phyloP scores from a whole-genome alignment of 2,113 vertebrate genomes.

The Hippocampus zosterae region DNA sequence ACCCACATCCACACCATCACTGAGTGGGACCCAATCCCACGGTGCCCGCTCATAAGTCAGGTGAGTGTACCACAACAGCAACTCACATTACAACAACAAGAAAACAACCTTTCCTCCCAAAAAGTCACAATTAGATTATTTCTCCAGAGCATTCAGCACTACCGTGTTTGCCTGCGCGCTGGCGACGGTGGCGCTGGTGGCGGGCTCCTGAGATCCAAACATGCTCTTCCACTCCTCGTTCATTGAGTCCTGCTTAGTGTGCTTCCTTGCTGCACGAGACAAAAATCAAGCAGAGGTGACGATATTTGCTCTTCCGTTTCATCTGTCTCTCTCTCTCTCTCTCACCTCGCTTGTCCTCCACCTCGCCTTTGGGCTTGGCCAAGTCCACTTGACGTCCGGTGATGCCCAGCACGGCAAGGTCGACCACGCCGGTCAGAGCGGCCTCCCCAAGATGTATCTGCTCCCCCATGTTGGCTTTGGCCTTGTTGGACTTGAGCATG shows the following conservation, averaged over 20 bases:
- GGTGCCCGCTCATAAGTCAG: too few species aligned
- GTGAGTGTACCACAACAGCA: too few species aligned
- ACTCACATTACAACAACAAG: too few species aligned
- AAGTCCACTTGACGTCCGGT: slow-evolving; percentile 91
- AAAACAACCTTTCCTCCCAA: too few species aligned
- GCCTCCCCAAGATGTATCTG: slow-evolving; percentile 85
- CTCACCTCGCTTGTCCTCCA: slow-evolving; percentile 90
- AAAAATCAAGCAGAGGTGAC: not conserved
- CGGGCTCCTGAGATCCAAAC: slow-evolving; percentile 93
- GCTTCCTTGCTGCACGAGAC: slow-evolving; percentile 80
- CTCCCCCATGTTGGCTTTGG: slow-evolving; percentile 92
- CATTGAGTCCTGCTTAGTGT: slow-evolving; percentile 92
- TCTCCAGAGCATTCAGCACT: too few species aligned
- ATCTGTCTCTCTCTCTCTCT: not conserved
- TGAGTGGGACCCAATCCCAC: too few species aligned
- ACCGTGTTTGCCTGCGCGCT: slow-evolving; percentile 44
- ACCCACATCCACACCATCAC: too few species aligned
- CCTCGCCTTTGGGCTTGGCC: slow-evolving; percentile 85
- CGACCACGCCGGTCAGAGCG: slow-evolving; percentile 84
- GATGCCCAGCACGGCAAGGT: slow-evolving; percentile 82
- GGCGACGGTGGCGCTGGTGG: slow-evolving; percentile 63
- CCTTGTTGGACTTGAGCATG: slow-evolving; percentile 97
- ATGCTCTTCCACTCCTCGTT: slow-evolving; percentile 99
- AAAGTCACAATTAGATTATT: too few species aligned
- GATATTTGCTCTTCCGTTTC: too few species aligned